phyloP scores from a whole-genome alignment of 2,888 invertebrate genomes.

The Asteroscopus sphinx region DNA sequence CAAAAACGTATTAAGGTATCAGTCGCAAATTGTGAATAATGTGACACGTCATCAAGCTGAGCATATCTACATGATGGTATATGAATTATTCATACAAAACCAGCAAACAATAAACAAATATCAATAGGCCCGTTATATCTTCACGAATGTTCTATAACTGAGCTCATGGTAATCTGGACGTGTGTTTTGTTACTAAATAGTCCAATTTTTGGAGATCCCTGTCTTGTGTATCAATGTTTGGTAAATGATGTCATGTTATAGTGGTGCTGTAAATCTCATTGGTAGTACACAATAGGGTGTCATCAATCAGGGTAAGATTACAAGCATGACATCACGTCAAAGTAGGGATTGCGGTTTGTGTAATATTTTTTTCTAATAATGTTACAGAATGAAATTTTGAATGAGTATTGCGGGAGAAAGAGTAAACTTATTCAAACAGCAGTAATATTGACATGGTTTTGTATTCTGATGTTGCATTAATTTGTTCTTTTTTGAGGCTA shows the following conservation, averaged over 20 bases:
- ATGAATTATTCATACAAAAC: constrained; percentile 78
- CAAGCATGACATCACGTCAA: constrained; percentile 66
- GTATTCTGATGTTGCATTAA: too few relatives aligned
- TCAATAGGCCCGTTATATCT: constrained; percentile 39
- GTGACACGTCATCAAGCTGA: constrained; percentile 72
- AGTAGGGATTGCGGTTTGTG: constrained; percentile 62
- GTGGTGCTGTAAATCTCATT: constrained; percentile 42
- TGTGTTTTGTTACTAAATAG: constrained; percentile 18
- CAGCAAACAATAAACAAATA: constrained; percentile 44
- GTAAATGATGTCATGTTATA: constrained; percentile 26
- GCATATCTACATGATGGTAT: constrained; percentile 65
- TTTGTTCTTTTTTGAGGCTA: too few relatives aligned
- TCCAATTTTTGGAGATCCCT: constrained; percentile 31
- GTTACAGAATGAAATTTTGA: constrained; percentile 13
- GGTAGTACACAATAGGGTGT: constrained; percentile 58
- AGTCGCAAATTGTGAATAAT: constrained; percentile 81
- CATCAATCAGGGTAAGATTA: constrained; percentile 76
- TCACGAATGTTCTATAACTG: constrained; percentile 5
- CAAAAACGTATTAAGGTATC: constrained; percentile 71
- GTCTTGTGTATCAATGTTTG: background rate
- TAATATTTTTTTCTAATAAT: constrained; percentile 54
- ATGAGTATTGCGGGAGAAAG: background rate
- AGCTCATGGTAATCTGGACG: constrained; percentile 48
- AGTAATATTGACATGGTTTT: background rate
- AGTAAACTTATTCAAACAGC: background rate